Conservation (phyloP, 2,888 invertebrate species). For the Plagodis dolabraria region DNA sequence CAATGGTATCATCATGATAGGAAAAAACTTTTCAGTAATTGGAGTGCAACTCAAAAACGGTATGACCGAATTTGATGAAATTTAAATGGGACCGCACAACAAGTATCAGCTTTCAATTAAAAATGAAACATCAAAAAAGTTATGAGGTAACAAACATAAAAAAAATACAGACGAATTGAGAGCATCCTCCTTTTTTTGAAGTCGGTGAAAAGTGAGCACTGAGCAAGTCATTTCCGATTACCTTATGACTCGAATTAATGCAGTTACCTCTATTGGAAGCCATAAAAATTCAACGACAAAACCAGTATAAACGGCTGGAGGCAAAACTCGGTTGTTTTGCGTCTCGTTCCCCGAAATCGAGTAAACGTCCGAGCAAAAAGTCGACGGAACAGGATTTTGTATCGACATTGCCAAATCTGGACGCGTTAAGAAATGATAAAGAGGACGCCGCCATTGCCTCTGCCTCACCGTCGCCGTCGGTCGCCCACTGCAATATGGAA, state of each 20-base stretch:
- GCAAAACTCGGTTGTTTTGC: constrained; percentile 76
- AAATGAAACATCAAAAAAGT: no score
- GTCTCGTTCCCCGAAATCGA: constrained; percentile 78
- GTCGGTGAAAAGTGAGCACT: constrained; percentile 35
- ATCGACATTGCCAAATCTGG: constrained; percentile 82
- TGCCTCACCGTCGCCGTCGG: constrained; percentile 58
- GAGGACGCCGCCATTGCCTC: constrained; percentile 64
- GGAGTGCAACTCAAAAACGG: no score
- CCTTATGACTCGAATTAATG: constrained; percentile 66
- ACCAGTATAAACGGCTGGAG: constrained; percentile 80
- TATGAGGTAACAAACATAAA: no score
- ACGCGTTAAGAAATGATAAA: constrained; percentile 82
- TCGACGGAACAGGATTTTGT: constrained; percentile 79
- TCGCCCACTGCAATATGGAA: constrained; percentile 53
- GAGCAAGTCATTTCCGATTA: constrained; percentile 55
- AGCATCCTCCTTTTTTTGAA: no score
- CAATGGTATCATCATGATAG: no score
- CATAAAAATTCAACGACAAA: constrained; percentile 80
- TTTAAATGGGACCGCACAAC: no score
- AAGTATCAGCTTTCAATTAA: no score
- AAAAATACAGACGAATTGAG: no score
- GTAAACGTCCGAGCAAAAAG: constrained; percentile 80
- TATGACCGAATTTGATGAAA: no score
- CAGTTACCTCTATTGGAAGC: constrained; percentile 63
- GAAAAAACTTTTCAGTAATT: no score